Conservation (phyloP, 2,113 vertebrate species). For the Nansenia antarctica region DNA sequence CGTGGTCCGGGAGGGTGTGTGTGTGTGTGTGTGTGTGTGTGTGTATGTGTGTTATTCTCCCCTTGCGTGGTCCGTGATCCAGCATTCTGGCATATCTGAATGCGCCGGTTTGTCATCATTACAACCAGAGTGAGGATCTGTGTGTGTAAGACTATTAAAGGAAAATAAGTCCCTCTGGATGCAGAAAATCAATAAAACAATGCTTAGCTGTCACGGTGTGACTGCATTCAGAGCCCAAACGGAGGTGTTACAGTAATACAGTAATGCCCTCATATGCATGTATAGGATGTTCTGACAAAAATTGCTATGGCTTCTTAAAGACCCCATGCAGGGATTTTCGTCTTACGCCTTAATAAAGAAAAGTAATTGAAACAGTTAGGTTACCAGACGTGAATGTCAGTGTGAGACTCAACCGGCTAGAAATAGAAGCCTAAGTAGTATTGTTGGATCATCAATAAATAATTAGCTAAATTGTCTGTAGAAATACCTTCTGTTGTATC, state of each 20-base stretch:
- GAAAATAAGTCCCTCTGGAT: constrained; percentile 2
- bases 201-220: constrained; percentile 11
- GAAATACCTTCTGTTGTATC: too few relatives aligned
- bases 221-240: constrained; percentile 1
- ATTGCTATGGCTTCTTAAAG: neutral
- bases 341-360: neutral
- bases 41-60: constrained; percentile 3
- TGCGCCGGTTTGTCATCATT: constrained; percentile 4
- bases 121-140: neutral
- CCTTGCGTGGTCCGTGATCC: neutral
- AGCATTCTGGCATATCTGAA: constrained; percentile 12
- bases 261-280: constrained; percentile 5
- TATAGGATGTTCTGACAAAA: constrained; percentile 7
- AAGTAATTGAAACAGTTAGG: neutral
- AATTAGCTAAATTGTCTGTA: too few relatives aligned
- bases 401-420: neutral
- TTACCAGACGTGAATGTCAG: neutral
- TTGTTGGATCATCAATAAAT: too few relatives aligned
- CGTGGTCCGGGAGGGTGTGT: too few relatives aligned
- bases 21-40: too few relatives aligned
- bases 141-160: neutral
- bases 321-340: neutral
- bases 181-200: constrained; percentile 14
- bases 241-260: constrained; percentile 3
- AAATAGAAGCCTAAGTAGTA: too few relatives aligned